Percentiles rank a stretch among this genome's conserved stretches.
Conservation (phyloP, 2,888 invertebrate genomes). For the Sabellastarte sp. region DNA sequence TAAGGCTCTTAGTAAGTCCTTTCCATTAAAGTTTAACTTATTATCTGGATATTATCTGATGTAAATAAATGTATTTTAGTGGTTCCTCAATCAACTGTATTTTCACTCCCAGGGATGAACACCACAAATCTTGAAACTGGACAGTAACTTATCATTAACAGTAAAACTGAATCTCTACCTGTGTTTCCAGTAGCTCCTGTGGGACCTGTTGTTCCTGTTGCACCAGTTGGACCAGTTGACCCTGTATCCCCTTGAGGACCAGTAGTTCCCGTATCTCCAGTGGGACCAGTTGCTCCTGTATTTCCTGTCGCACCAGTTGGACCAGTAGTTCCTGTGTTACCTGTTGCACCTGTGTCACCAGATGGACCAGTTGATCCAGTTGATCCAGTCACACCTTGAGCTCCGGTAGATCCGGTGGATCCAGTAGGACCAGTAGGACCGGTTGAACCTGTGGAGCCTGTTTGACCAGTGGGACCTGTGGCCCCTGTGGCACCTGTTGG, state of each 20-base stretch:
- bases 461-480: no score
- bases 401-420: background rate
- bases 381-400: no score
- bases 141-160: no score
- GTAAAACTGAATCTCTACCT: no score
- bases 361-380: conserved; percentile 1
- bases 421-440: background rate
- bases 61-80: no score
- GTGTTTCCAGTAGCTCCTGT: conserved; percentile 7
- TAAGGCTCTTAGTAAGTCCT: no score
- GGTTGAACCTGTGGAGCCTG: background rate
- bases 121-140: no score
- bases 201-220: background rate
- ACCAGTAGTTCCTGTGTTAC: background rate
- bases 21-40: no score
- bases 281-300: background rate
- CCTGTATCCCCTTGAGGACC: background rate
- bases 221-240: background rate
- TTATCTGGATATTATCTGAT: no score
- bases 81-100: no score
- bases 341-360: background rate
- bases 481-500: no score
- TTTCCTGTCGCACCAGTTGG: background rate
- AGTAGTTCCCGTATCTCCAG: background rate
- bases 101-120: no score